Evolutionary conservation across 2,113 vertebrate species (phyloP).

Genomic region (Morone saxatilis): DNA sequence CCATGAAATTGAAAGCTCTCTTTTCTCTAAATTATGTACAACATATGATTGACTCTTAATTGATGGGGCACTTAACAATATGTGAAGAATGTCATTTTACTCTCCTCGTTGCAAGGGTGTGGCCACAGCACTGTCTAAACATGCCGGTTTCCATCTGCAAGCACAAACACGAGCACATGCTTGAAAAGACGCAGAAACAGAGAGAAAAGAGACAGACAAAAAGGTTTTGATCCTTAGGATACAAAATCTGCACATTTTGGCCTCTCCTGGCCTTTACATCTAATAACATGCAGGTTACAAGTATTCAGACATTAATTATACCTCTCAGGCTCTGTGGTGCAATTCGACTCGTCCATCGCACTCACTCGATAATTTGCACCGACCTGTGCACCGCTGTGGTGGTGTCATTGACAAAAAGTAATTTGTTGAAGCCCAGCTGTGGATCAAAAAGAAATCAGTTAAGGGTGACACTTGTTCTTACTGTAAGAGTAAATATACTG

Average conservation of each 20-base stretch:
- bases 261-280: neutral
- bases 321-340: slow-evolving; percentile 8
- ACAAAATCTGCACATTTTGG: neutral
- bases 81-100: slow-evolving; percentile 6
- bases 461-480: neutral
- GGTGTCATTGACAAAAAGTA: slow-evolving; percentile 74
- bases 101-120: slow-evolving; percentile 50
- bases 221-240: neutral
- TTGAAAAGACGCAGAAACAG: neutral
- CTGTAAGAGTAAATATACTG: neutral
- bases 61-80: slow-evolving; percentile 17
- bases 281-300: neutral
- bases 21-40: slow-evolving; percentile 38
- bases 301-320: neutral
- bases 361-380: slow-evolving; percentile 54
- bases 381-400: slow-evolving; percentile 52
- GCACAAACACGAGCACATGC: slow-evolving; percentile 24
- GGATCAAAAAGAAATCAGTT: slow-evolving; percentile 30
- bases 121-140: slow-evolving; percentile 58
- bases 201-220: slow-evolving; percentile 9
- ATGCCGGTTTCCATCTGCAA: slow-evolving; percentile 65
- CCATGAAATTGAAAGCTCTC: slow-evolving; percentile 35
- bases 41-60: slow-evolving; percentile 15
- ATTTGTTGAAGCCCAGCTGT: slow-evolving; percentile 90
- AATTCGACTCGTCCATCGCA: accelerated